Conservation (phyloP, 2,797 vertebrate species). For the Valencia hispanica region DNA sequence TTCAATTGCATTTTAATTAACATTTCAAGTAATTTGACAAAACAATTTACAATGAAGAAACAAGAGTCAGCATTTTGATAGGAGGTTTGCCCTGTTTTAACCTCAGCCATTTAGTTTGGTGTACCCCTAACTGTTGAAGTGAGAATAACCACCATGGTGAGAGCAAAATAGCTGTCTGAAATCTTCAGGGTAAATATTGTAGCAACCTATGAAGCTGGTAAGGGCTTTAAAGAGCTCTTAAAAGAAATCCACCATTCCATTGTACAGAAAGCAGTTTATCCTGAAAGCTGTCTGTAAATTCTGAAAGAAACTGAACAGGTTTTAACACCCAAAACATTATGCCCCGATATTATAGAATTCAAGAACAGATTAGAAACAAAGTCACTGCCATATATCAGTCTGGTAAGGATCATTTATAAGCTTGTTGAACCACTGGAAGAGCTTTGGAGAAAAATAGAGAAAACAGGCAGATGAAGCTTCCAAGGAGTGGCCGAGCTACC, state of each 20-base stretch:
- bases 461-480: background rate
- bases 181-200: background rate
- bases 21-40: background rate
- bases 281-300: background rate
- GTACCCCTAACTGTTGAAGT: no score
- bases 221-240: background rate
- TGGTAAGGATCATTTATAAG: background rate
- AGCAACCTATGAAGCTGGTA: background rate
- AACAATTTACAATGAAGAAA: background rate
- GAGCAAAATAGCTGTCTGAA: no score
- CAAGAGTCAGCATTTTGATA: background rate
- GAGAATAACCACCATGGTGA: no score
- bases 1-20: no score
- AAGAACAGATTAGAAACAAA: background rate
- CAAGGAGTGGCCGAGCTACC: background rate
- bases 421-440: background rate
- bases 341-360: background rate
- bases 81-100: background rate
- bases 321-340: background rate
- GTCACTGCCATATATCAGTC: background rate
- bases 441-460: background rate
- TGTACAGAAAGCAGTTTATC: background rate
- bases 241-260: no score
- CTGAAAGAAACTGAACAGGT: background rate
- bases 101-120: background rate